These are phyloP conservation scores for Melopsittacus undulatus DNA, from an alignment of 2,797 vertebrate genomes.

Conservation along the genomic window DNA sequence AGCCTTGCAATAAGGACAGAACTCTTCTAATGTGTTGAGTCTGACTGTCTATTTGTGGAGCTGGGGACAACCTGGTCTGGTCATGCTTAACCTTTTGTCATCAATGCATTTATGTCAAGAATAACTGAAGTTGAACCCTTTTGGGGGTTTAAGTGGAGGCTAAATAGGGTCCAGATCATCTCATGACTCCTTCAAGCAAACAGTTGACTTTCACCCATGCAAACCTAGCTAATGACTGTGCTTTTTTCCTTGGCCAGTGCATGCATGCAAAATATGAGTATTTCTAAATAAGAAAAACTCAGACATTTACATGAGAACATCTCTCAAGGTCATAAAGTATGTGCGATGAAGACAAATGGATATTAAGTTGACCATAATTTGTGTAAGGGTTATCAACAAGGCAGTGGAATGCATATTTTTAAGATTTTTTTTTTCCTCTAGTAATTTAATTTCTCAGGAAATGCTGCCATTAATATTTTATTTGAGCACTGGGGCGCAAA, in stretches of 20 bases:
- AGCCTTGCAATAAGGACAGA: background rate
- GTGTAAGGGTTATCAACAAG: constrained; percentile 17
- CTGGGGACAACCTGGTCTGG: background rate
- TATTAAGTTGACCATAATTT: constrained; percentile 52
- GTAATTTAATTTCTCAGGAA: constrained; percentile 64
- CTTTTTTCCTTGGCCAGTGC: background rate
- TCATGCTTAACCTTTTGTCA: background rate
- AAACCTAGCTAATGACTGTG: background rate
- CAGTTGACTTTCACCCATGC: background rate
- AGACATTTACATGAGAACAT: background rate
- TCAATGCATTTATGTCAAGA: background rate
- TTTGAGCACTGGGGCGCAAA: constrained; percentile 30
- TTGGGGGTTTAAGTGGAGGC: background rate
- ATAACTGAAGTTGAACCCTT: background rate
- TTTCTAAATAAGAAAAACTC: background rate
- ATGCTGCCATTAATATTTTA: constrained; percentile 59
- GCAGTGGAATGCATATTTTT: background rate
- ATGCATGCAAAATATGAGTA: background rate
- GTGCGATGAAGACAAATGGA: constrained; percentile 2
- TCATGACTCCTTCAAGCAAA: background rate
- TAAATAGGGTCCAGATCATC: background rate
- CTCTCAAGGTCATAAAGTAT: constrained; percentile 45
- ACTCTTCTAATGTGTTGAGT: background rate
- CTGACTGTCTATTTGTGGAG: background rate
- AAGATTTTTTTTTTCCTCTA: background rate